Base-by-base conservation (phyloP, 2,888 invertebrate genomes). In the Octonoba sinensis region DNA sequence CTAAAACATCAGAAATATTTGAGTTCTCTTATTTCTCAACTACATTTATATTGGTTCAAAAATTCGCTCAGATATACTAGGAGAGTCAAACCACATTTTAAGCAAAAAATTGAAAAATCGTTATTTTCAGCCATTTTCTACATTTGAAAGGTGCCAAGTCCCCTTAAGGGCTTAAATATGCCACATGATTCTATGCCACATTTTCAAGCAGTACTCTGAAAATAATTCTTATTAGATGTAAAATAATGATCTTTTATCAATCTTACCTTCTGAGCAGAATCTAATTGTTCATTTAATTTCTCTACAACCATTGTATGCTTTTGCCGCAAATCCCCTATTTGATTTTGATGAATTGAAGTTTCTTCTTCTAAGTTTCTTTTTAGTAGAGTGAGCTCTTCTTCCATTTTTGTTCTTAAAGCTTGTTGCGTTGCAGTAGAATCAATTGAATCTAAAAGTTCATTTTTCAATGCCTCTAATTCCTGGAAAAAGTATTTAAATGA, bases 351-450 rank as follows among this genome's bases (percentile, higher is more conserved):
- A 16, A 92, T 89, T 44, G 92, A 92, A 0, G 95, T 93, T 87
- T 98, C 97, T 84, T 97, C 97, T 87, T 99, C 99, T 11, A 99
- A 90, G 76, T 93, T 93, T 86, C 95, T 94, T 90, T 99, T 99
- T 73, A 99, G 90, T 0, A 94, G 93, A 0, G 95, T 95, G 86
- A 99, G 91, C 89, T 99, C 99, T 75, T 91, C 96, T 89, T 99
- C 99, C 64, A 99, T 93, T 89, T 99, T 98, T 49, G 95, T 95
- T 70, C 97, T 91, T 56, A 99, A 90, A 89, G 99, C 99, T 88
- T 97, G 96, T 89, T 97, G 97, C 0, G 97, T 96, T 16, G 96
- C 96, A 1, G 97, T 96, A 13, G 97, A 96, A 87, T 99, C 99
- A 84, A 97, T 90, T 0, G 97, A 97, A 90, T 99, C 99, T 73